Percentiles rank a stretch among this genome's conserved stretches.
Conservation (phyloP, 2,113 vertebrate species). For the Jaculus jaculus region DNA sequence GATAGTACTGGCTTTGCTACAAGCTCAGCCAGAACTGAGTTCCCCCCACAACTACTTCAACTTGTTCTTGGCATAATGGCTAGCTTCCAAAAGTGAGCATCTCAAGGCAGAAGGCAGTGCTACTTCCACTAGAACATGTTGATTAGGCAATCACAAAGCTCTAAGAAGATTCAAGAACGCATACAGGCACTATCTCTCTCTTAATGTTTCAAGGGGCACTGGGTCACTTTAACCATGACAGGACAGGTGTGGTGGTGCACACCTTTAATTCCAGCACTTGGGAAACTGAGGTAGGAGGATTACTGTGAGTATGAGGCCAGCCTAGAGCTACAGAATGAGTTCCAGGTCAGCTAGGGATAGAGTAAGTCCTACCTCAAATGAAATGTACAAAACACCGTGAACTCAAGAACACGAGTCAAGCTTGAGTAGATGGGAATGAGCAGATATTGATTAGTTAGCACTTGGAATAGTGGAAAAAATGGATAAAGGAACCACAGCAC, state of each 20-base stretch:
- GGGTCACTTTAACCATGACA: neutral
- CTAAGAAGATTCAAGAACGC: neutral
- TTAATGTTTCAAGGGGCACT: neutral
- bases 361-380: neutral
- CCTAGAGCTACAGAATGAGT: no score
- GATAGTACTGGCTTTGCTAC: neutral
- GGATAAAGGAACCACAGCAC: neutral
- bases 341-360: no score
- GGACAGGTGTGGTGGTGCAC: no score
- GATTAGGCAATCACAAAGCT: neutral
- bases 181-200: neutral
- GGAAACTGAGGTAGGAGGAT: no score
- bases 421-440: neutral
- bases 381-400: slow-evolving; percentile 1
- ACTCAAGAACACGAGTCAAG: neutral
- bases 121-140: neutral
- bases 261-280: no score
- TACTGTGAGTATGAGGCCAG: no score
- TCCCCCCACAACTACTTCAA: neutral
- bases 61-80: neutral
- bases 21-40: neutral
- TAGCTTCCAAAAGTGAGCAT: neutral
- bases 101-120: neutral
- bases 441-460: neutral
- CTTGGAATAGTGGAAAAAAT: neutral